Conservation (phyloP, 1,140 invertebrate genomes). For the Globodera ellingtonae region DNA sequence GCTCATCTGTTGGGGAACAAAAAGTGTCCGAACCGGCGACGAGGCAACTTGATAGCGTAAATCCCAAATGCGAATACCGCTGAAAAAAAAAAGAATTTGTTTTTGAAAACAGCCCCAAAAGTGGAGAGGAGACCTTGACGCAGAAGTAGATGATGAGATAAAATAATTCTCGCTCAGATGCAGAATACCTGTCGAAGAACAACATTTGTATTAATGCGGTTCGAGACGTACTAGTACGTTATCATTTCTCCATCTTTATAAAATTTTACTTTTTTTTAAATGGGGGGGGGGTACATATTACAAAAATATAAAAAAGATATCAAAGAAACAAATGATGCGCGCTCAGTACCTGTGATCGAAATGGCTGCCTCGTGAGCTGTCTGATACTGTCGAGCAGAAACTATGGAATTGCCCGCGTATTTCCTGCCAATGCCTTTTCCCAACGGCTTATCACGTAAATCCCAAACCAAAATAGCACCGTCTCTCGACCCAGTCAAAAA, state of each 20-base stretch:
- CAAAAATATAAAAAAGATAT: too few relatives aligned
- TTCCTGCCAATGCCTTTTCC: not conserved
- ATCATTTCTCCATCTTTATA: too few relatives aligned
- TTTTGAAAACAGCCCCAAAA: not conserved
- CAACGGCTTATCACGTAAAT: slow-evolving; percentile 18
- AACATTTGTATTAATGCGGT: not conserved
- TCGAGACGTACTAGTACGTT: too few relatives aligned
- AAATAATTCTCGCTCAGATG: slow-evolving; percentile 38
- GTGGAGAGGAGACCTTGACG: slow-evolving; percentile 16
- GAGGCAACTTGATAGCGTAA: slow-evolving; percentile 33
- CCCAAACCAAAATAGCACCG: slow-evolving; percentile 37
- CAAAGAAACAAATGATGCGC: too few relatives aligned
- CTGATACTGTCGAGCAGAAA: slow-evolving; percentile 3
- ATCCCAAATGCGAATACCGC: slow-evolving; percentile 45
- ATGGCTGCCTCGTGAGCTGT: not conserved
- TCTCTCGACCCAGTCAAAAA: slow-evolving; percentile 40
- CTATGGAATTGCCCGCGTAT: not conserved
- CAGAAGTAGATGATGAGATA: slow-evolving; percentile 35
- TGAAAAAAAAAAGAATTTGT: slow-evolving; percentile 12
- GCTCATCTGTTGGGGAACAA: slow-evolving; percentile 19
- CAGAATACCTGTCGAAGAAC: slow-evolving; percentile 3
- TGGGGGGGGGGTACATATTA: too few relatives aligned
- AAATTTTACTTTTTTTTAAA: too few relatives aligned
- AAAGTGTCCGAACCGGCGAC: slow-evolving; percentile 23
- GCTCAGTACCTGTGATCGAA: slow-evolving; percentile 8